Conservation (phyloP, 1,140 invertebrate species). For the Marisa cornuarietis region DNA sequence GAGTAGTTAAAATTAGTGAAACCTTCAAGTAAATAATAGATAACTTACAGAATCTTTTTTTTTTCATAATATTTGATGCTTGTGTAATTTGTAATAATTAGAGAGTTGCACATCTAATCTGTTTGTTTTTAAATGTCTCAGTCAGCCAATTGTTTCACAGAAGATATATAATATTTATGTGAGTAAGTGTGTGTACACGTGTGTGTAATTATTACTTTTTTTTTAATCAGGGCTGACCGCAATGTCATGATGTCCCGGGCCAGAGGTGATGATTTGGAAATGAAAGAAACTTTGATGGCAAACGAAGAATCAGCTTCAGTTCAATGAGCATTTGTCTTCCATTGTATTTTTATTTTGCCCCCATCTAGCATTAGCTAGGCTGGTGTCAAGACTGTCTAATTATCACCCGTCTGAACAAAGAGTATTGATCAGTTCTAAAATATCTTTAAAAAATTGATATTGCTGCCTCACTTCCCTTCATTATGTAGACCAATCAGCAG, state of each 20-base stretch:
- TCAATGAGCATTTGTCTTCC: neutral
- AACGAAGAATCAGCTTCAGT: slow-evolving; percentile 24
- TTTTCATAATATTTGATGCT: too few relatives aligned
- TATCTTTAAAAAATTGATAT: neutral
- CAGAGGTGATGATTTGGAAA: slow-evolving; percentile 34
- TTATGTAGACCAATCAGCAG: too few relatives aligned
- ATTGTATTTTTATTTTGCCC: neutral
- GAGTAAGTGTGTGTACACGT: too few relatives aligned
- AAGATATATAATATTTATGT: neutral
- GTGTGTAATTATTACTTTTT: neutral
- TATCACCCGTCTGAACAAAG: neutral
- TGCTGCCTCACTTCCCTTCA: neutral
- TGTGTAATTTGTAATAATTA: too few relatives aligned
- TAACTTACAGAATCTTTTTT: neutral
- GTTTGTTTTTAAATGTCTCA: too few relatives aligned
- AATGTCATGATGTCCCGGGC: slow-evolving; percentile 33
- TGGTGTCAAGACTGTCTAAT: neutral
- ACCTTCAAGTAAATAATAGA: too few relatives aligned
- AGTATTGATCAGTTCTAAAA: neutral
- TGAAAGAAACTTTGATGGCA: slow-evolving; percentile 38
- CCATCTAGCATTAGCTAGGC: neutral
- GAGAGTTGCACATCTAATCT: too few relatives aligned
- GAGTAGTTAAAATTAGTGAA: too few relatives aligned
- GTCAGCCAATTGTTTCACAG: too few relatives aligned
- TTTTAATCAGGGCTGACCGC: slow-evolving; percentile 34